Evolutionary conservation across 2,888 invertebrate genomes (phyloP), one percentile per base, ranked within the genome.

Genomic region (Chrysina gloriosa): DNA sequence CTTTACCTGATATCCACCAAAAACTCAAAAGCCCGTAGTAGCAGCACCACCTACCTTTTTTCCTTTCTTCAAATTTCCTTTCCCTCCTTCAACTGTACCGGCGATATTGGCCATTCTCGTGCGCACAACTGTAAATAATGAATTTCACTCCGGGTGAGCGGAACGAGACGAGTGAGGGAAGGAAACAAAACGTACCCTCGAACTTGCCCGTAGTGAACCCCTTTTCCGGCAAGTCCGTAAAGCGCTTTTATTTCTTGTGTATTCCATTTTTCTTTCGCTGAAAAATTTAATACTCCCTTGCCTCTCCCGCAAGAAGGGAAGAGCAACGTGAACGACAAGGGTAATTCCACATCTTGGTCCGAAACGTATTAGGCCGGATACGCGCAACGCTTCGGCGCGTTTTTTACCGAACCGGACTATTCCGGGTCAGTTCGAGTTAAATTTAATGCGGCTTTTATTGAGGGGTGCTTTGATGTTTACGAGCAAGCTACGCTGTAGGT

Each of bases 111-210:
- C 50, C 48, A 27, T 50, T 50, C 16, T 50, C 29, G 29, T 29
- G 50, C 16, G 50, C 50, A 50, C 50, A 27, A 50, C 29, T 50
- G 50, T 50, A 50, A 50, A 50, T 50, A 50, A 50, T 50, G 50
- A 29, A 50, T 50, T 50, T 11, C 11, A 29, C 50, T 14, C 50
- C 3, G 9, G 27, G 45, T n/a, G 45, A 7, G 31, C 3, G 45
- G 45, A 19, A 1, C 45, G 3, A 29, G 29, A n/a, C 14, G 27
- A 27, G 21, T 29, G 29, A 50, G 50, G 50, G 16, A 50, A 50
- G 50, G 27, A 50, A 50, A 50, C 27, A 50, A 50, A 50, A 25
- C 11, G 16, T 11, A 27, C 27, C 16, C 50, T 27, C 16, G 14
- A 29, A 50, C 11, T 29, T 7, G 50, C 9, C 14, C 50, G 50